These are phyloP conservation scores for Chaetura pelagica DNA, from an alignment of 2,113 vertebrate genomes.

Conservation along the genomic window DNA sequence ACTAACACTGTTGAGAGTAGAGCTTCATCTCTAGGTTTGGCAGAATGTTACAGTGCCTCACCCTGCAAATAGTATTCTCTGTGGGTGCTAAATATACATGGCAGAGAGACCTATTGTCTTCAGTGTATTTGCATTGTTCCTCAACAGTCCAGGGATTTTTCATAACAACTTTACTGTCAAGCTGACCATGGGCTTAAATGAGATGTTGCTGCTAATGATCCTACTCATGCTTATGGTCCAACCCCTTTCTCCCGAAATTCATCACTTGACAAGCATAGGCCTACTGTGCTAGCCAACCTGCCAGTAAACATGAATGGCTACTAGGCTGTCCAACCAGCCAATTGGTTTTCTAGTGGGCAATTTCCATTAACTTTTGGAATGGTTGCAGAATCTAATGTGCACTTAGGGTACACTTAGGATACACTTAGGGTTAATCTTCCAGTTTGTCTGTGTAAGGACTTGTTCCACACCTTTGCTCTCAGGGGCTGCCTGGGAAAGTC, in stretches of 20 bases:
- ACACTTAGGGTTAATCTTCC: background rate
- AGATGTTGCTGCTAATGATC: background rate
- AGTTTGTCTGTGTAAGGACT: background rate
- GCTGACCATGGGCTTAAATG: background rate
- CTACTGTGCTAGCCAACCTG: background rate
- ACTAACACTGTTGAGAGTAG: background rate
- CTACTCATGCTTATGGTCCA: background rate
- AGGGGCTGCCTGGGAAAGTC: background rate
- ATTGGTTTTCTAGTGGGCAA: background rate
- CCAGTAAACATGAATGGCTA: background rate
- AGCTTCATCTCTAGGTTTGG: background rate
- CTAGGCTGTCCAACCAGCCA: background rate
- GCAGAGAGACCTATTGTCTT: background rate
- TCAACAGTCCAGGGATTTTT: background rate
- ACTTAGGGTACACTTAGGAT: no score
- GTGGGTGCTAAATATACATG: background rate
- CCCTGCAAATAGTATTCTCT: background rate
- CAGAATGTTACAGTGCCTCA: background rate
- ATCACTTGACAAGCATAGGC: background rate
- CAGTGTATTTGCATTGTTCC: background rate
- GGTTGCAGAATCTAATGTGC: background rate
- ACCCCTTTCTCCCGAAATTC: background rate
- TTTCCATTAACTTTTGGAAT: background rate
- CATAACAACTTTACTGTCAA: background rate
- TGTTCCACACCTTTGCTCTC: background rate